Percentiles rank a stretch among this genome's conserved stretches.
Evolutionary conservation across 1,140 invertebrate genomes (phyloP).

Genomic region (Probaryconus sp.): DNA sequence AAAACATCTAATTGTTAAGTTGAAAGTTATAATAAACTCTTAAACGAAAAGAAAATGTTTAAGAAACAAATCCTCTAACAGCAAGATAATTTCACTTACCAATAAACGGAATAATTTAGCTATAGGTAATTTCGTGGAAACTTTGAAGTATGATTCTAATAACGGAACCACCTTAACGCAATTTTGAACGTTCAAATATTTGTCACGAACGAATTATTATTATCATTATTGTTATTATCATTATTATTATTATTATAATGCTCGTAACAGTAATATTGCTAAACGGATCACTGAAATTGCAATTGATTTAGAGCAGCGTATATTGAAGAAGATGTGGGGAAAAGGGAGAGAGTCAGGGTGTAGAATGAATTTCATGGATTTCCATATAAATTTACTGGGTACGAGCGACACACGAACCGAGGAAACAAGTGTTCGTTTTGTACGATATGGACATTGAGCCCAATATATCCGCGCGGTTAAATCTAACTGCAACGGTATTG

Average conservation of each 20-base stretch:
- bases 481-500: slow-evolving; percentile 56
- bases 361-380: slow-evolving; percentile 66
- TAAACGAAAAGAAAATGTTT: too few relatives aligned
- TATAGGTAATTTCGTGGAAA: too few relatives aligned
- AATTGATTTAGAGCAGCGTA: slow-evolving; percentile 49
- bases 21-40: too few relatives aligned
- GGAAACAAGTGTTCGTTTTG: slow-evolving; percentile 61
- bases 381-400: slow-evolving; percentile 67
- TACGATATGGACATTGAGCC: slow-evolving; percentile 58
- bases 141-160: too few relatives aligned
- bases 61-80: too few relatives aligned
- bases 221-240: too few relatives aligned
- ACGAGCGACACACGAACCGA: slow-evolving; percentile 59
- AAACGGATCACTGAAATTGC: slow-evolving; percentile 50
- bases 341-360: slow-evolving; percentile 33
- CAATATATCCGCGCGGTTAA: slow-evolving; percentile 58
- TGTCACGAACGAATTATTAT: too few relatives aligned
- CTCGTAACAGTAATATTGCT: slow-evolving; percentile 34
- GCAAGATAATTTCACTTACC: too few relatives aligned
- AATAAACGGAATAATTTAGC: too few relatives aligned
- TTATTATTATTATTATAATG: slow-evolving; percentile 38
- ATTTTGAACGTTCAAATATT: too few relatives aligned
- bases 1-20: too few relatives aligned
- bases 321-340: slow-evolving; percentile 44
- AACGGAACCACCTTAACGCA: too few relatives aligned